These are phyloP conservation scores for Brachyptera putata DNA, from an alignment of 2,888 invertebrate genomes.

Conservation along the genomic window DNA sequence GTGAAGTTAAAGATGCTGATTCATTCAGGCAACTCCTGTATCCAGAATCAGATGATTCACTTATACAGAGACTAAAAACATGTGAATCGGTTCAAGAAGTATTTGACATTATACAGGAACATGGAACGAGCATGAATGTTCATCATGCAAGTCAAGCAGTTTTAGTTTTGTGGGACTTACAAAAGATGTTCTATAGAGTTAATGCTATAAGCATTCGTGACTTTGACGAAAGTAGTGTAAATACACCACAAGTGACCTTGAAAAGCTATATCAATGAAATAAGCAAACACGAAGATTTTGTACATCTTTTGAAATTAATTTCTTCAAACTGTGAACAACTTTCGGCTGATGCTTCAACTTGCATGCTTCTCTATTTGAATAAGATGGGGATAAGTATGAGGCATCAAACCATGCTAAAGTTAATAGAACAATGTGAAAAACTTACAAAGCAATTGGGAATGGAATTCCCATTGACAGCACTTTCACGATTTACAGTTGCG, in stretches of 20 bases:
- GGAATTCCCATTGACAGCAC: conserved; percentile 39
- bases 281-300: conserved; percentile 39
- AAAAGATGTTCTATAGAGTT: conserved; percentile 41
- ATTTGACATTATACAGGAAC: conserved; percentile 41
- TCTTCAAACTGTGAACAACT: conserved; percentile 40
- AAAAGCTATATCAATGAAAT: conserved; percentile 40
- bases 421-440: conserved; percentile 39
- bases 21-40: conserved; percentile 21
- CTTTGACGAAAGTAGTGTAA: conserved; percentile 21
- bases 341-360: conserved; percentile 44
- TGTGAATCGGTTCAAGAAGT: conserved; percentile 43
- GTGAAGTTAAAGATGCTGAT: background rate
- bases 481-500: conserved; percentile 47
- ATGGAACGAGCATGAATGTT: conserved; percentile 34
- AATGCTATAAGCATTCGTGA: conserved; percentile 30
- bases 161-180: conserved; percentile 44
- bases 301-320: conserved; percentile 39
- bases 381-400: conserved; percentile 46
- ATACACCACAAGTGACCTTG: conserved; percentile 29
- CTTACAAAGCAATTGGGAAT: background rate
- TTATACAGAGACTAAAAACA: conserved; percentile 37
- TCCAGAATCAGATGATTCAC: conserved; percentile 19
- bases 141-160: conserved; percentile 41
- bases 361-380: conserved; percentile 47
- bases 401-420: conserved; percentile 40